Evolutionary conservation across 2,113 vertebrate species (phyloP).

Genomic region (Neodon shergylaensis): DNA sequence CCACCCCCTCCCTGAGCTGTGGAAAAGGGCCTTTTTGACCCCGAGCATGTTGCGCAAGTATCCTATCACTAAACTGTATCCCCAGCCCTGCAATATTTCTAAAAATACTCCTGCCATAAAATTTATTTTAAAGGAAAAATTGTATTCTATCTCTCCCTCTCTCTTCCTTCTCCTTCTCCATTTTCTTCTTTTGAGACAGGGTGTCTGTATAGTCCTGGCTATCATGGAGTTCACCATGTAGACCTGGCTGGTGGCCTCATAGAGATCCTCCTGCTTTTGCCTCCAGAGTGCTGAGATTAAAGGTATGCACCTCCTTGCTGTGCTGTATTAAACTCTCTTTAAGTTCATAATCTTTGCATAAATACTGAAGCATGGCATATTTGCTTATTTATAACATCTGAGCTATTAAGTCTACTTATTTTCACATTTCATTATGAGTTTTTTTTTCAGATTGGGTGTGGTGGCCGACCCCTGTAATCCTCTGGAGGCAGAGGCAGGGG

Average conservation of each 20-base stretch:
- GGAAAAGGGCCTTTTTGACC: background rate
- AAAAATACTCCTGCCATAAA: background rate
- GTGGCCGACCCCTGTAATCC: background rate
- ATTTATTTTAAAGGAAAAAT: conserved; percentile 39
- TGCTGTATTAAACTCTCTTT: background rate
- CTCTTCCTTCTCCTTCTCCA: background rate
- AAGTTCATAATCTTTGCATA: background rate
- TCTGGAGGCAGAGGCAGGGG: background rate
- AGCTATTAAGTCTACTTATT: background rate
- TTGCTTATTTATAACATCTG: conserved; percentile 33
- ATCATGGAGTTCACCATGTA: background rate
- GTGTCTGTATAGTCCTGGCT: background rate
- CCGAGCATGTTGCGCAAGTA: background rate
- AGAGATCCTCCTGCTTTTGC: background rate
- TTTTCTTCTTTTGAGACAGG: background rate
- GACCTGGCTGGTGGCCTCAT: background rate
- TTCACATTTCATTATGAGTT: conserved; percentile 27
- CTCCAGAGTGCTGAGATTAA: background rate
- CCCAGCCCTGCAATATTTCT: background rate
- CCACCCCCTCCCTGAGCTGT: background rate
- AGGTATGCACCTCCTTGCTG: background rate
- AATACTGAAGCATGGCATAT: background rate
- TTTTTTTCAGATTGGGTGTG: background rate
- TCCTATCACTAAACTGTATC: background rate
- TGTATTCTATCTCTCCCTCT: background rate